phyloP scores from a whole-genome alignment of 2,797 vertebrate species.

The Hirundo rustica region DNA sequence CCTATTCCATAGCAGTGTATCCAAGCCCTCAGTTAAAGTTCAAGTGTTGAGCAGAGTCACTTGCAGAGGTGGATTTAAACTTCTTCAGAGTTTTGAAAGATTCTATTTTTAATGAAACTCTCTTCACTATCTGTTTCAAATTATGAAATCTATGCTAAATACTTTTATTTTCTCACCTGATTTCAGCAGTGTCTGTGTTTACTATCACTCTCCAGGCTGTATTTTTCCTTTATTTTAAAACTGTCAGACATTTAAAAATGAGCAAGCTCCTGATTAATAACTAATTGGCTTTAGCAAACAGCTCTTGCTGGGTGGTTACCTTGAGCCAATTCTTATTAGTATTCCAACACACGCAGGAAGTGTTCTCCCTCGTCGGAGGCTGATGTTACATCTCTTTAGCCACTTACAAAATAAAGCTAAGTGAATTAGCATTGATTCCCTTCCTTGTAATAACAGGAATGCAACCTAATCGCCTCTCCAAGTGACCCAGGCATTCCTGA shows the following conservation, averaged over 20 bases:
- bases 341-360: neutral
- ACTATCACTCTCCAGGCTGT: neutral
- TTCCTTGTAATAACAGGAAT: neutral
- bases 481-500: conserved; percentile 15
- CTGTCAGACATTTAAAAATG: neutral
- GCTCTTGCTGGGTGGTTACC: neutral
- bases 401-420: conserved; percentile 34
- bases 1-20: neutral
- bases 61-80: neutral
- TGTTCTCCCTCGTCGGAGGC: neutral
- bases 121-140: neutral
- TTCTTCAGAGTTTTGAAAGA: neutral
- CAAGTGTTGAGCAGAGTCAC: neutral
- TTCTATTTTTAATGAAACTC: neutral
- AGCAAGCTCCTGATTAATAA: neutral
- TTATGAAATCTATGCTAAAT: neutral
- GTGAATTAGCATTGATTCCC: conserved; percentile 55
- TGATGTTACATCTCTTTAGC: conserved; percentile 13
- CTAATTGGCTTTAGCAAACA: conserved; percentile 5
- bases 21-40: neutral
- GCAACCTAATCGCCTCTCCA: neutral
- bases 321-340: neutral
- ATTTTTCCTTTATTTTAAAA: neutral
- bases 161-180: neutral
- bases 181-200: neutral